Base-by-base conservation (phyloP, 2,113 vertebrate genomes). In the Rhabdomys dilectus region DNA sequence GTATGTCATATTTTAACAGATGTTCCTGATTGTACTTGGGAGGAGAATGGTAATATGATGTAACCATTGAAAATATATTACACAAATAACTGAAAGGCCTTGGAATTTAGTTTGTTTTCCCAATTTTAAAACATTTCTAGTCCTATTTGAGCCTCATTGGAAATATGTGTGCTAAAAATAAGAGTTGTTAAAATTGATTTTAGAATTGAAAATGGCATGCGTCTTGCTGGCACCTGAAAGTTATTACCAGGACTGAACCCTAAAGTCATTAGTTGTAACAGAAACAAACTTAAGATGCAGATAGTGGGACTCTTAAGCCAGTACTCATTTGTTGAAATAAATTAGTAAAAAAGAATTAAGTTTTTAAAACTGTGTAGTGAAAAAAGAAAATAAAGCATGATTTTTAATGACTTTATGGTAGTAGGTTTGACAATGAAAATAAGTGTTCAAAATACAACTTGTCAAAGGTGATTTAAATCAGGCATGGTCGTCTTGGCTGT, bases 221-320 rank as follows among this genome's bases (percentile, higher is more conserved):
- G 16, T 91, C 48, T 68, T 95, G 31, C 42, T 53, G n/a, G 53
- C 10, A 89, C n/a, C 62, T 88, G 17, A 94, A 73, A 68, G 34
- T 68, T 34, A 31, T 66, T 64, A 66, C 64, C 11, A 34, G 29
- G 34, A 36, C 31, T 36, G 36, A 95, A 85, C 21, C 29, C 51
- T 90, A 62, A 92, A 87, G 12, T 75, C 45, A 66, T 34, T 19
- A 58, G 53, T 92, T 93, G 45, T 48, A 45, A 36, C 66, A 88
- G 24, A 82, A 75, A 24, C 39, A 93, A 93, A 95, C 85, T 7
- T 68, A 89, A 53, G 85, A 81, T 93, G 39, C n/a, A 80, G 9
- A 15, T 81, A 22, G 0, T 53, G 10, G 42, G 31, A 78, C 16
- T 53, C 8, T 15, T 84, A 78, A 42, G n/a, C 72, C 56, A 85